Evolutionary conservation across 2,113 vertebrate genomes (phyloP).

Genomic region (Nothobranchius kuhntae): DNA sequence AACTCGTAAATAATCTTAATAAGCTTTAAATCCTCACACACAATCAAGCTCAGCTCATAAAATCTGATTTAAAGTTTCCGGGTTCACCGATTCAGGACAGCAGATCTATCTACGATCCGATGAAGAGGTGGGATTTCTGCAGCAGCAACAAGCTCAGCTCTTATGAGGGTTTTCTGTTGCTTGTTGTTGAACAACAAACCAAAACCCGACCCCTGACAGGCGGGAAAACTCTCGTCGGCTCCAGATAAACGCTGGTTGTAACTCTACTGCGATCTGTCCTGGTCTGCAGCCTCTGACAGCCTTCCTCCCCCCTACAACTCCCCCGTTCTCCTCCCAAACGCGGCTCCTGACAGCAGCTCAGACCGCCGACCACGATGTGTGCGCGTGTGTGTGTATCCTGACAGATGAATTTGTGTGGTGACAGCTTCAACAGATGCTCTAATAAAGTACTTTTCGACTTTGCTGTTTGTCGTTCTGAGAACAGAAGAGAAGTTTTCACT

Average conservation of each 20-base stretch:
- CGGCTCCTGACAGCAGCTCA: conserved; percentile 48
- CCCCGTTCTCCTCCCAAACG: conserved; percentile 19
- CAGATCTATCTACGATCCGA: no score
- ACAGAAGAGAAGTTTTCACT: conserved; percentile 35
- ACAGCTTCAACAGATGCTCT: conserved; percentile 65
- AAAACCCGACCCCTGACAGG: conserved; percentile 56
- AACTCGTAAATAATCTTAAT: no score
- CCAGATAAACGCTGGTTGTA: conserved; percentile 70
- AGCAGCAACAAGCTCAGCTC: conserved; percentile 34
- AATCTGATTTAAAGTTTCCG: no score
- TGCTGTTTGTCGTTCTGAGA: conserved; percentile 30
- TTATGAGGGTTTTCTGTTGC: conserved; percentile 48
- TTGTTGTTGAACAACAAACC: conserved; percentile 44
- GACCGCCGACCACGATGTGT: conserved; percentile 42
- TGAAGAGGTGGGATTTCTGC: conserved; percentile 2
- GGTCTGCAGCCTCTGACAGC: conserved; percentile 58
- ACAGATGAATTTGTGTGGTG: conserved; percentile 65
- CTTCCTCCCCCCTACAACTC: neutral
- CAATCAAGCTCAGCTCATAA: neutral
- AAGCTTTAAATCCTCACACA: no score
- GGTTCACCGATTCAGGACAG: neutral
- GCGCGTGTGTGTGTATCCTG: conserved; percentile 32
- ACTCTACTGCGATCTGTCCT: conserved; percentile 67
- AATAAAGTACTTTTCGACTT: conserved; percentile 70
- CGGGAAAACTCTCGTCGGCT: conserved; percentile 32